A percentile compares a stretch with the other conserved stretches of the same genome.
Evolutionary conservation across 2,888 invertebrate genomes (phyloP).

Genomic region (Nineta flava): DNA sequence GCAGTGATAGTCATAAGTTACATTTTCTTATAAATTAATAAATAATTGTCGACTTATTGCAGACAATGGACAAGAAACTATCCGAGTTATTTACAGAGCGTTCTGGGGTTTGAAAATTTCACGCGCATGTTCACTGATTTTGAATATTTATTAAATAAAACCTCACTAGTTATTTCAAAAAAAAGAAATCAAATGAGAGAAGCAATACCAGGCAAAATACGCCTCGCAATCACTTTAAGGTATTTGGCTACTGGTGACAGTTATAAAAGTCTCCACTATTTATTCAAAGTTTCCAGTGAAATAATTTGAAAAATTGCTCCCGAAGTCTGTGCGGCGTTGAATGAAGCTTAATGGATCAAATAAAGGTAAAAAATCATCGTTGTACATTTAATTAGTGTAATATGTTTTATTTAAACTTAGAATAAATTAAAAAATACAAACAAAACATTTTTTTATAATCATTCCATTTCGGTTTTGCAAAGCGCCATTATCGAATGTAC

Average conservation of each 20-base stretch:
- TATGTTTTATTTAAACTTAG: background rate
- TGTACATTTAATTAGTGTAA: background rate
- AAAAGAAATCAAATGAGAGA: slow-evolving; percentile 15
- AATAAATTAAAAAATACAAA: background rate
- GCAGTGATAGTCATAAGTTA: background rate
- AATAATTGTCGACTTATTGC: background rate
- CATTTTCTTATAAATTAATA: background rate
- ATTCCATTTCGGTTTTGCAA: background rate
- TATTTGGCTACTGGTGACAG: slow-evolving; percentile 15
- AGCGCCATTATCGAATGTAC: too few relatives aligned
- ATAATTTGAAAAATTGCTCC: slow-evolving; percentile 16
- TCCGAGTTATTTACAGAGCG: too few relatives aligned
- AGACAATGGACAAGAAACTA: too few relatives aligned
- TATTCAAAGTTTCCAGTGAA: slow-evolving; percentile 17
- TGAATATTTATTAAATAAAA: slow-evolving; percentile 10
- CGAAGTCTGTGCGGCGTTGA: slow-evolving; percentile 18
- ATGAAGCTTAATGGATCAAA: background rate
- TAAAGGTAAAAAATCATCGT: background rate
- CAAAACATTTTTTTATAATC: background rate
- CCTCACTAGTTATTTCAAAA: slow-evolving; percentile 16
- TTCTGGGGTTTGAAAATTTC: slow-evolving; percentile 10
- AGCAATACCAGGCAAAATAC: slow-evolving; percentile 16
- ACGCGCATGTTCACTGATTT: slow-evolving; percentile 9
- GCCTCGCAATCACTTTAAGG: too few relatives aligned
- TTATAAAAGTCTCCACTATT: slow-evolving; percentile 9